Evolutionary conservation across 2,113 vertebrate species (phyloP), one percentile per base, ranked within the genome.

Genomic region (Megalops atlanticus): DNA sequence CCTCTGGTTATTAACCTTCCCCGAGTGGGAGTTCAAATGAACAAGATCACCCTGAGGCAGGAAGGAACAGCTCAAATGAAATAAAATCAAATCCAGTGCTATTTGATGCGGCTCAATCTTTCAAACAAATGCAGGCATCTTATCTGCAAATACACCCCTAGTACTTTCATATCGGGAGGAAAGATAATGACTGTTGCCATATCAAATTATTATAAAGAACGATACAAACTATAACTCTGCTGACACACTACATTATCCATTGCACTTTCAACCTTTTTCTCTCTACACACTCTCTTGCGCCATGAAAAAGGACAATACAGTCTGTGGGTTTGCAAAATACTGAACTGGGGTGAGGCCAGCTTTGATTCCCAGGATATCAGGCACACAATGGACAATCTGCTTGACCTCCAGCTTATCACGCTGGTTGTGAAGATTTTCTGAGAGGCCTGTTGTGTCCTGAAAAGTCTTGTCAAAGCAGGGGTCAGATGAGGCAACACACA

Each of bases 11-110:
- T 41, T 49, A 35, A 27, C n/a, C 70, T 39, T 73, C 40, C 78
- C 14, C 18, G 36, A 33, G 39, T 45, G 58, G 41, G 64, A 70
- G 58, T 36, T 78, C 49, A 78, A 78, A 45, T 33, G 64, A 79
- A 79, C 68, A 45, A 33, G 38, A 43, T 41, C 15, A 24, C 52
- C 58, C 33, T 4, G 41, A 79, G 36, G 77, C 77, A 70, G 77
- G 10, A 41, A 21, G 38, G 18, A 71, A 15, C 15, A 33, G 36
- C 71, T 73, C 71, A 38, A 38, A 73, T 73, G 8, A 73, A 38
- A 72, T 72, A 11, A 36, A 21, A 24, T 38, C 71, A 73, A 64
- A 64, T 64, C 0, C 58, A 15, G 5, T n/a, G 5, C 21, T n/a
- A 38, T 71, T 36, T 71, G 27, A 70, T 35, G 68, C 31, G 6